Percentiles rank a stretch among this genome's conserved stretches.
Evolutionary conservation across 2,113 vertebrate genomes (phyloP).

Genomic region (Podarcis raffonei): DNA sequence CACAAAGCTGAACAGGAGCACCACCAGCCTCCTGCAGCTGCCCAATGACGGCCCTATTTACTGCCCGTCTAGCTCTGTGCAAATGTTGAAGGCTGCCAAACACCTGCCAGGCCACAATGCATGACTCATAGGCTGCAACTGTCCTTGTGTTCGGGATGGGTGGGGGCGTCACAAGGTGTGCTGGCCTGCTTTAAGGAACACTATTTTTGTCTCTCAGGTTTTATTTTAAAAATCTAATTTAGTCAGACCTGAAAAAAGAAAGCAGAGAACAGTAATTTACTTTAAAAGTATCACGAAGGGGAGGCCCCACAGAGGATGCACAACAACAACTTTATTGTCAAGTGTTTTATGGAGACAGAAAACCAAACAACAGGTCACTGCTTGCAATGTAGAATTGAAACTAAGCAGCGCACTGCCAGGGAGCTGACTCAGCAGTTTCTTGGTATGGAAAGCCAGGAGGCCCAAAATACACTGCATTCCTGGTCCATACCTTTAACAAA

Average conservation of each 20-base stretch:
- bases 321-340: no score
- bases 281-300: no score
- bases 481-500: background rate
- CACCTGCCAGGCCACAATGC: background rate
- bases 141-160: background rate
- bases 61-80: background rate
- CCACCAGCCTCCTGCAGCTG: background rate
- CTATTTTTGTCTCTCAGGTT: constrained; percentile 4
- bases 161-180: background rate
- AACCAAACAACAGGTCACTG: no score
- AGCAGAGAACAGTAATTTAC: background rate
- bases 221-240: background rate
- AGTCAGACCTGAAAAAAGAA: background rate
- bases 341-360: no score
- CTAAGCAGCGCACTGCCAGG: no score
- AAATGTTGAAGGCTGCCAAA: background rate
- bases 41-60: background rate
- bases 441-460: no score
- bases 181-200: background rate
- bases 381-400: no score
- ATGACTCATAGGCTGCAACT: background rate
- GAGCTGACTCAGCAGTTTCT: no score
- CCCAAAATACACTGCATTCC: no score
- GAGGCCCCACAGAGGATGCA: no score
- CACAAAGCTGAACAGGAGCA: background rate